Evolutionary conservation across 1,140 invertebrate species (phyloP).

Genomic region (Sweltsa coloradensis): DNA sequence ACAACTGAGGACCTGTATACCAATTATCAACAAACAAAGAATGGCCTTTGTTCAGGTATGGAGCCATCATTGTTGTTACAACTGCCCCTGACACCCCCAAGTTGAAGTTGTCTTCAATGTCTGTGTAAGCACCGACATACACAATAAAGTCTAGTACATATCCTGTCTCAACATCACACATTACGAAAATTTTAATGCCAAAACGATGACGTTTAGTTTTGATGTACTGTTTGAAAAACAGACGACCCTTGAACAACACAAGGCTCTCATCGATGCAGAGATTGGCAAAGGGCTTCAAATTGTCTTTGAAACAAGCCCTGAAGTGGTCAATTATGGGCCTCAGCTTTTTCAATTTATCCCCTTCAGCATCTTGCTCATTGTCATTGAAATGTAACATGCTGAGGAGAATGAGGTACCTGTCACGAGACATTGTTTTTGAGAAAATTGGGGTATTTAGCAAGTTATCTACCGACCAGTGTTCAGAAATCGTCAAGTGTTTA

Average conservation of each 20-base stretch:
- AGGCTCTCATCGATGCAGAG: constrained; percentile 19
- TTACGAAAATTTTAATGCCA: constrained; percentile 28
- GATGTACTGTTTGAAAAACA: constrained; percentile 28
- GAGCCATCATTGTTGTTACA: constrained; percentile 19
- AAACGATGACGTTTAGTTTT: constrained; percentile 24
- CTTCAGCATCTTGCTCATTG: constrained; percentile 4
- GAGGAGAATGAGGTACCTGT: constrained; percentile 17
- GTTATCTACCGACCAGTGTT: constrained; percentile 20
- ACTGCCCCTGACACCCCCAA: constrained; percentile 20
- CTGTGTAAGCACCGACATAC: constrained; percentile 9
- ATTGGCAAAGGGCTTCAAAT: constrained; percentile 6
- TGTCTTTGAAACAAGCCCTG: background rate
- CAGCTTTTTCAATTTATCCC: background rate
- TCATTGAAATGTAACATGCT: constrained; percentile 16
- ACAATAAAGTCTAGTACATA: constrained; percentile 13
- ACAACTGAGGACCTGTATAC: constrained; percentile 11
- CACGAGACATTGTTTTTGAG: constrained; percentile 17
- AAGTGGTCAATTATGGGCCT: background rate
- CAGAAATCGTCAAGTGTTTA: background rate
- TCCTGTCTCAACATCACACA: constrained; percentile 17
- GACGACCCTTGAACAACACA: constrained; percentile 25
- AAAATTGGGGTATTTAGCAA: constrained; percentile 21
- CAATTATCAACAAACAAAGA: constrained; percentile 14
- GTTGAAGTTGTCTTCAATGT: background rate
- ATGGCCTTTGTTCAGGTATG: constrained; percentile 14